These are phyloP conservation scores for Nesoenas mayeri DNA, from an alignment of 2,113 vertebrate genomes.

Conservation along the genomic window DNA sequence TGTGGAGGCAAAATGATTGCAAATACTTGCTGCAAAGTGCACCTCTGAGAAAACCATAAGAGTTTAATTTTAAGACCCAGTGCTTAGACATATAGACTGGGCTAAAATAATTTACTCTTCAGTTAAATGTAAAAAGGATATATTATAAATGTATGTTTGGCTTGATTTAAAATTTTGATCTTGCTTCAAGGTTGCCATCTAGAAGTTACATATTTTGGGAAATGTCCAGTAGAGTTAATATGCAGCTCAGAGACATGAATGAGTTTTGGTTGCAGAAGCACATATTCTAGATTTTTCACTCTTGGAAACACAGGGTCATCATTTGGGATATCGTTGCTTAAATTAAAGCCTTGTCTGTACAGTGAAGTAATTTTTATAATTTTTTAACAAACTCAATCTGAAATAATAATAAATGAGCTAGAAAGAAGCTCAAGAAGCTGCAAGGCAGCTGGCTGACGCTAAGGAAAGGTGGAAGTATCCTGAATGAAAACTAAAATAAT, in stretches of 20 bases:
- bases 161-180: neutral
- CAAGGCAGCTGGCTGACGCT: neutral
- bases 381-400: neutral
- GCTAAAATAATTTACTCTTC: neutral
- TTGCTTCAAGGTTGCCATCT: neutral
- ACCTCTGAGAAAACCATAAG: neutral
- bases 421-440: neutral
- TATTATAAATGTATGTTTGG: neutral
- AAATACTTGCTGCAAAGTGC: neutral
- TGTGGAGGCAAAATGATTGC: neutral
- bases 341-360: neutral
- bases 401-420: neutral
- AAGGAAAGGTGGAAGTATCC: neutral
- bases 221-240: neutral
- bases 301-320: neutral
- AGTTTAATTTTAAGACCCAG: constrained; percentile 10
- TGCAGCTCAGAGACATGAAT: neutral
- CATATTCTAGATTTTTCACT: neutral
- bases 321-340: neutral
- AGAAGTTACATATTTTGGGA: neutral
- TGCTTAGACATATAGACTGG: neutral
- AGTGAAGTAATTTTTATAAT: neutral
- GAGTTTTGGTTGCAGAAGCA: neutral
- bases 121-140: neutral
- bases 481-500: neutral